Evolutionary conservation across 1,140 invertebrate species (phyloP), one percentile per base, ranked within the genome.

Genomic region (Parasteatoda tepidariorum): DNA sequence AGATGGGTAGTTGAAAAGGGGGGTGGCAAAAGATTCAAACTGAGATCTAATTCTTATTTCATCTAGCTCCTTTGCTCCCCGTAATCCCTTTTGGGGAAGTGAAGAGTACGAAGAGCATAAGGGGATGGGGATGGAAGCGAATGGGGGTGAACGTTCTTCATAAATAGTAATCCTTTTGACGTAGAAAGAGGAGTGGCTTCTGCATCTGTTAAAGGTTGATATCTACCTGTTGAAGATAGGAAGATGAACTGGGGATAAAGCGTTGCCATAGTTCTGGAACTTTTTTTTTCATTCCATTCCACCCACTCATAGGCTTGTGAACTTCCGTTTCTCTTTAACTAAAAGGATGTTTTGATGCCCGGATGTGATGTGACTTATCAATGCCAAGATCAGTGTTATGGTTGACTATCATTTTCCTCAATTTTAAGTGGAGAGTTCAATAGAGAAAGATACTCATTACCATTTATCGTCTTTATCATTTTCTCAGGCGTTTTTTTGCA

Each of bases 41-140:
- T 75, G 71, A 75, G 71, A 75, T 75, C 71, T 75, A 75, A 75
- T 75, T 75, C 71, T 75, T 75, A 75, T 75, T 75, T 75, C 71
- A 75, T 75, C 71, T 62, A 75, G 55, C 71, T 75, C 71, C 71
- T 75, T 75, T 75, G 34, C 71, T 75, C 71, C 18, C 55, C 57
- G 34, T 61, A 61, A 61, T 62, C 71, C 57, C 33, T 18, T 61
- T 62, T 59, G 18, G 31, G 33, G 13, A 54, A 9, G 9, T 3
- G 13, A 7, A 48, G 38, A 18, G 38, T 13, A 48, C n/a, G n/a
- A n/a, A n/a, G n/a, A n/a, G n/a, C n/a, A n/a, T n/a, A 24, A 15
- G 70, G 54, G 18, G 31, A 22, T 15, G 22, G 48, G 22, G 30
- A 57, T 22, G 28, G 54, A 57, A 61, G 33, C 26, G 22, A 31